Conservation (phyloP, 2,888 invertebrate genomes). For the Apeira syringaria region DNA sequence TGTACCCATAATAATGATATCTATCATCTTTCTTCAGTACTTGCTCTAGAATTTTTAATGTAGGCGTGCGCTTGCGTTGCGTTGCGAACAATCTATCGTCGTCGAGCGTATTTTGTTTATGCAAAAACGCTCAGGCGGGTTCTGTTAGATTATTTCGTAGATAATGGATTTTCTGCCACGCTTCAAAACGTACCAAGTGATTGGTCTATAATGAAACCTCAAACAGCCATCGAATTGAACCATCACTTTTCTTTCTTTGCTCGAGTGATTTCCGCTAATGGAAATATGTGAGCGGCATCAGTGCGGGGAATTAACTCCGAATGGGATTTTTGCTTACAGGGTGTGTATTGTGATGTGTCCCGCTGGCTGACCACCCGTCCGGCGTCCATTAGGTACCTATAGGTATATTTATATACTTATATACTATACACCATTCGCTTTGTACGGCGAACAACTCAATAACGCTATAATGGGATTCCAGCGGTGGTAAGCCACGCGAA, state of each 20-base stretch:
- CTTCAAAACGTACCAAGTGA: slow-evolving; percentile 1
- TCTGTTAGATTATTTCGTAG: slow-evolving; percentile 11
- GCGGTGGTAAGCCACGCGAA: slow-evolving; percentile 66
- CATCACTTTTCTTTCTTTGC: background rate
- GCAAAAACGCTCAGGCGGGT: slow-evolving; percentile 25
- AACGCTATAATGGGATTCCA: slow-evolving; percentile 76
- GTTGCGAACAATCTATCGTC: slow-evolving; percentile 54
- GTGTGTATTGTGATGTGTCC: slow-evolving; percentile 41
- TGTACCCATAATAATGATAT: slow-evolving; percentile 14
- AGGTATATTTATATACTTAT: slow-evolving; percentile 42
- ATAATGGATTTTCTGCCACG: slow-evolving; percentile 12
- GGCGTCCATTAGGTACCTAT: slow-evolving; percentile 49
- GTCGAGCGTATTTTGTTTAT: slow-evolving; percentile 41
- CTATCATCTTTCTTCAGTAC: slow-evolving; percentile 4
- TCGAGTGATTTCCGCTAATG: slow-evolving; percentile 14
- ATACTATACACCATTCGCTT: slow-evolving; percentile 49
- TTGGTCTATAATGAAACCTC: no score
- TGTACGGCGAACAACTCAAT: slow-evolving; percentile 69
- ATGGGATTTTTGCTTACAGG: slow-evolving; percentile 44
- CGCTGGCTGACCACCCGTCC: slow-evolving; percentile 33
- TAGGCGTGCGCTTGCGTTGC: slow-evolving; percentile 23
- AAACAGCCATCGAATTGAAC: no score
- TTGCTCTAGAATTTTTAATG: slow-evolving; percentile 11
- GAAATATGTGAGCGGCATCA: slow-evolving; percentile 13
- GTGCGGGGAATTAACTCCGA: slow-evolving; percentile 29